Conservation (phyloP, 2,888 invertebrate species). For the Chloroclysta siterata region DNA sequence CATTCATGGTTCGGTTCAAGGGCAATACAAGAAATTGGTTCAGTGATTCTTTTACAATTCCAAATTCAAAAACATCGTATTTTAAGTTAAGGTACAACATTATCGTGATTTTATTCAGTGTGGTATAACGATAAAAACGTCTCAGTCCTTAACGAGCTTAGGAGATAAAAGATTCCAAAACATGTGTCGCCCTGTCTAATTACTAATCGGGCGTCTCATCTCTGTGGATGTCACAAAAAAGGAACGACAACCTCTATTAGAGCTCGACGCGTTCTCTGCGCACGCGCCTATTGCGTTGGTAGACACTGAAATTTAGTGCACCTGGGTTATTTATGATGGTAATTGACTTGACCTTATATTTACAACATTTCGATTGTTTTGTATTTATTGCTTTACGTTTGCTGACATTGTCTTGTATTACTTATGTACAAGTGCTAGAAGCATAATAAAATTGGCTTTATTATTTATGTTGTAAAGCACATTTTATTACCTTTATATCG, state of each 20-base stretch:
- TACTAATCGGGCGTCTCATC: slow-evolving; percentile 80
- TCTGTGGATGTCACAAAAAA: slow-evolving; percentile 69
- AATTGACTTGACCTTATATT: slow-evolving; percentile 11
- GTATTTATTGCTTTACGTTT: not conserved
- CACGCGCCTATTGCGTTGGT: slow-evolving; percentile 57
- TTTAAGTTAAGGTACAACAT: slow-evolving; percentile 25
- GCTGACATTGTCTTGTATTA: not conserved
- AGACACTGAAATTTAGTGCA: slow-evolving; percentile 9
- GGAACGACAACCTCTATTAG: slow-evolving; percentile 73
- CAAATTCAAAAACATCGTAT: slow-evolving; percentile 28
- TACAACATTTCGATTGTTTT: not conserved
- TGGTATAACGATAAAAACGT: slow-evolving; percentile 59
- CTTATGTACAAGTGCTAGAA: not conserved
- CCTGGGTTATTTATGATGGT: slow-evolving; percentile 11
- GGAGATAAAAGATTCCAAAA: slow-evolving; percentile 75
- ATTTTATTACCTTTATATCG: not conserved
- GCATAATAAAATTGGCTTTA: not conserved
- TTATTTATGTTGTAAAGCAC: not conserved
- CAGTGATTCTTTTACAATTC: slow-evolving; percentile 26
- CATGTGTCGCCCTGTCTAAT: slow-evolving; percentile 81
- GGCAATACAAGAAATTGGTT: slow-evolving; percentile 27
- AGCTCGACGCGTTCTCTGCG: slow-evolving; percentile 63
- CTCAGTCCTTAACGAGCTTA: slow-evolving; percentile 66
- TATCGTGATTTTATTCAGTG: slow-evolving; percentile 40
- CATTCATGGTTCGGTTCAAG: slow-evolving; percentile 40